Evolutionary conservation across 2,888 invertebrate genomes (phyloP).

Genomic region (Iphiclides podalirius): DNA sequence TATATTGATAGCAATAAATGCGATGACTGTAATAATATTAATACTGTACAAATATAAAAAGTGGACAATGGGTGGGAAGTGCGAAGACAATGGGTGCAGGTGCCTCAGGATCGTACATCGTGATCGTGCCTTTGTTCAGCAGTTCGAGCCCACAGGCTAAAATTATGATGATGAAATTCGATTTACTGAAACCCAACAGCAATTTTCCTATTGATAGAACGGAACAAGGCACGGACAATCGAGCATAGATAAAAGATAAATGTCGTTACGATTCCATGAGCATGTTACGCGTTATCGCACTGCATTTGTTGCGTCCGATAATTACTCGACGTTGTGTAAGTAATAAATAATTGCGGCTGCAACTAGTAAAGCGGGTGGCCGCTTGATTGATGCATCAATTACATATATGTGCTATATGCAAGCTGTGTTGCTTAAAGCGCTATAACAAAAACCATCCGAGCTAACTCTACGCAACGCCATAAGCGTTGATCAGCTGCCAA

Average conservation of each 20-base stretch:
- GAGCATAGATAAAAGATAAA: conserved; percentile 18
- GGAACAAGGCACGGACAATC: conserved; percentile 1
- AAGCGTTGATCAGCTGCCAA: no score
- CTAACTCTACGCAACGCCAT: background rate
- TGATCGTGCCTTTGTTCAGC: no score
- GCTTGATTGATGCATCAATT: conserved; percentile 22
- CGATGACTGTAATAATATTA: no score
- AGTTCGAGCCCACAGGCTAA: no score
- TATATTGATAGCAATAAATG: no score
- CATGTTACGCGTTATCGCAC: conserved; percentile 19
- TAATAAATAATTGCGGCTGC: conserved; percentile 19
- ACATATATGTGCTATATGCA: conserved; percentile 13
- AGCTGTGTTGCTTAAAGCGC: background rate
- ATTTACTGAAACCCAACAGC: no score
- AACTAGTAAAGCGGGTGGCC: conserved; percentile 7
- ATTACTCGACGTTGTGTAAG: conserved; percentile 12
- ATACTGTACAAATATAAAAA: no score
- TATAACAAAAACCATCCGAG: conserved; percentile 1
- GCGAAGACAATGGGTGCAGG: no score
- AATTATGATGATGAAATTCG: no score
- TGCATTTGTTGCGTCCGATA: conserved; percentile 21
- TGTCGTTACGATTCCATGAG: conserved; percentile 17
- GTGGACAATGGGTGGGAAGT: no score
- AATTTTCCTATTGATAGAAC: no score
- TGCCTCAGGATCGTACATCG: no score